Base-by-base conservation (phyloP, 2,113 vertebrate genomes). In the Oryzias melastigma region DNA sequence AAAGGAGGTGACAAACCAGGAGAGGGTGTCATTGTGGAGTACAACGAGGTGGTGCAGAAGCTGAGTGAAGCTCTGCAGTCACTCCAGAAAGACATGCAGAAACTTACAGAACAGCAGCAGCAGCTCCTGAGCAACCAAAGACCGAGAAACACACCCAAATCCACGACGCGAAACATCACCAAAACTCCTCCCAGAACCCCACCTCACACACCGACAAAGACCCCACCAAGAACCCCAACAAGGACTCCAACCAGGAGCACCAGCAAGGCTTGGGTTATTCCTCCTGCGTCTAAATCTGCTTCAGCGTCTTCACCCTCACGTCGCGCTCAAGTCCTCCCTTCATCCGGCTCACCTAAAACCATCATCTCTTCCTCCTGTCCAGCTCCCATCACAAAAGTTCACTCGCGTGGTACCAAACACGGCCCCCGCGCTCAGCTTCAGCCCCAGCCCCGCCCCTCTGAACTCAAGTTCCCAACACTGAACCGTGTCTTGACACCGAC, bases 51-150 rank as follows among this genome's bases (percentile, higher is more conserved):
- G 0, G 95, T 98, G 58, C 93, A 92, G 49, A 93, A 95, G 63
- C 85, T 98, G 67, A 95, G 93, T 49, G 91, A 94, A 0, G 94
- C 95, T 0, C 69, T 98, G 62, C 91, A 90, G 71, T 92, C 92
- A 0, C 82, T 97, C 17, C 96, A 97, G 62, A 69, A 83, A 27
- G 96, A 98, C 82, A 96, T 98, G 95, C 93, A 96, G 60, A 91
- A 93, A 40, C 85, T 98, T 24, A 94, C 94, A 0, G 93, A 93
- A n/a, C 96, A 98, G 76, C 96, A 98, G 44, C 91, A 94, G 48
- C 87, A 89, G 51, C 90, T 98, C 0, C 85, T 98, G 86, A 83
- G 72, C 46, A 92, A 92, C 19, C 91, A 93, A 3, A 89, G 89
- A 78, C 79, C 88, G 15, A 75, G 57, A 65, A 80, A 52, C 41